Conservation (phyloP, 1,140 invertebrate species). For the Conus betulinus region DNA sequence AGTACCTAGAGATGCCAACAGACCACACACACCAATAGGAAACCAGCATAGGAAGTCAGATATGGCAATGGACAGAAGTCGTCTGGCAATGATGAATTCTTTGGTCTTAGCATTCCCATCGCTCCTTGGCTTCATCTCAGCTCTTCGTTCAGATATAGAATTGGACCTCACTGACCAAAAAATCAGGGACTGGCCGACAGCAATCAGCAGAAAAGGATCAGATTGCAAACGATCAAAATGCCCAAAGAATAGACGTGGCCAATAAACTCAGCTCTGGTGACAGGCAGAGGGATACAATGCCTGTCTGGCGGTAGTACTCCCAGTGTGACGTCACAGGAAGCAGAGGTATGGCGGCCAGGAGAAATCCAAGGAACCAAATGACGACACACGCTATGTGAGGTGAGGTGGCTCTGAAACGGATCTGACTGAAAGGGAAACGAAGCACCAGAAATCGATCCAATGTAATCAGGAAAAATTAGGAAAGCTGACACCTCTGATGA, state of each 20-base stretch:
- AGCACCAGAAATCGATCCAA: constrained; percentile 58
- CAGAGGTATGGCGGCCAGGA: constrained; percentile 46
- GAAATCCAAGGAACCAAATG: constrained; percentile 37
- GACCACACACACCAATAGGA: not conserved
- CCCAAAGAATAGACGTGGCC: not conserved
- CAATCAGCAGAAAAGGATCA: not conserved
- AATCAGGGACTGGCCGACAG: not conserved
- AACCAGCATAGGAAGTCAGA: constrained; percentile 5
- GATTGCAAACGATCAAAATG: not conserved
- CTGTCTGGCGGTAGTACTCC: constrained; percentile 51
- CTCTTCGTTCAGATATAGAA: not conserved
- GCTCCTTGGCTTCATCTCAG: not conserved
- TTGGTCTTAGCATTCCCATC: not conserved
- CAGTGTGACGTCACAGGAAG: constrained; percentile 44
- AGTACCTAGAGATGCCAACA: not conserved
- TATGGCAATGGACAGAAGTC: not conserved
- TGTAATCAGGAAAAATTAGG: constrained; percentile 57
- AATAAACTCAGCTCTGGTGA: constrained; percentile 18
- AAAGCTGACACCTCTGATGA: constrained; percentile 61
- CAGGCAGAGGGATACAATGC: constrained; percentile 52
- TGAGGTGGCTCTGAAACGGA: constrained; percentile 13
- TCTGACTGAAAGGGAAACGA: constrained; percentile 57
- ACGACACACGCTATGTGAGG: constrained; percentile 18
- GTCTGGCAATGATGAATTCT: not conserved
- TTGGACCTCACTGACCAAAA: not conserved